phyloP scores from a whole-genome alignment of 1,140 invertebrate genomes.

The Hyles vespertilio region DNA sequence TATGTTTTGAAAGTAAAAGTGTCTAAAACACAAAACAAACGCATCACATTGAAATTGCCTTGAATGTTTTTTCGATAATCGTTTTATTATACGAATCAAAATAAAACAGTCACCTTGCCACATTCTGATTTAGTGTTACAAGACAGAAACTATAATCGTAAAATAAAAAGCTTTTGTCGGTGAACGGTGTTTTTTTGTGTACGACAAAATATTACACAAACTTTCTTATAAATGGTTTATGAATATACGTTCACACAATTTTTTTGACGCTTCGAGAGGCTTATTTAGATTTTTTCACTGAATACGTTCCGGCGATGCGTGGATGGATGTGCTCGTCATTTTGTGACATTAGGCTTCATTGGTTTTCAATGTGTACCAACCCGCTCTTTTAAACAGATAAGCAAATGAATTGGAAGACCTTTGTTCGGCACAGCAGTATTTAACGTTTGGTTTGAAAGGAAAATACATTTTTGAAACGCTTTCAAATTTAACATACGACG shows the following conservation, averaged over 20 bases:
- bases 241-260: slow-evolving; percentile 3
- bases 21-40: neutral
- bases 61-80: neutral
- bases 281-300: slow-evolving; percentile 54
- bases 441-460: slow-evolving; percentile 21
- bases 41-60: no score
- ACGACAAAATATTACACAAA: slow-evolving; percentile 1
- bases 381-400: slow-evolving; percentile 71
- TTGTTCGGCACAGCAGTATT: slow-evolving; percentile 33
- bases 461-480: slow-evolving; percentile 25
- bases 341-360: slow-evolving; percentile 70
- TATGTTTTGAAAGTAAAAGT: neutral
- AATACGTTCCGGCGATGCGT: slow-evolving; percentile 29
- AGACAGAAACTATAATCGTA: slow-evolving; percentile 3
- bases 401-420: slow-evolving; percentile 70
- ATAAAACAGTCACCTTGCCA: slow-evolving; percentile 9
- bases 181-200: slow-evolving; percentile 7
- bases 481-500: slow-evolving; percentile 1
- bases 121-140: slow-evolving; percentile 6
- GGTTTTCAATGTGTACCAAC: slow-evolving; percentile 65
- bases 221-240: slow-evolving; percentile 10
- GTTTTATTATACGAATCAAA: slow-evolving; percentile 4
- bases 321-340: slow-evolving; percentile 60
- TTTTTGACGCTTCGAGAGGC: slow-evolving; percentile 26
- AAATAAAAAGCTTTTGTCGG: slow-evolving; percentile 7